phyloP scores from a whole-genome alignment of 1,140 invertebrate genomes.

The Gryon sp. region DNA sequence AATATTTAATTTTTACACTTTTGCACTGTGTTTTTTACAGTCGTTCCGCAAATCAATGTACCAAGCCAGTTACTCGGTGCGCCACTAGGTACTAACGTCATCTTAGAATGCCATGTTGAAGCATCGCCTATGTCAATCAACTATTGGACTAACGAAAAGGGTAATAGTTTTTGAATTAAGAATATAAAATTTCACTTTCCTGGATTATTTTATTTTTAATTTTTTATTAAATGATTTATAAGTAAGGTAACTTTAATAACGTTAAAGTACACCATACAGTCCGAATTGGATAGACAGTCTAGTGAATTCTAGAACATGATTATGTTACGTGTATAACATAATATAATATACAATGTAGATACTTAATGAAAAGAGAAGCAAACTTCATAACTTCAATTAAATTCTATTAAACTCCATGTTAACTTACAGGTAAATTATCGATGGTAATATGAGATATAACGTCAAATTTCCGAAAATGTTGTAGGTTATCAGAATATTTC shows the following conservation, averaged over 20 bases:
- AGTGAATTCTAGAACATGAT: too few relatives aligned
- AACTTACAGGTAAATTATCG: conserved; percentile 13
- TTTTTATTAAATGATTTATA: too few relatives aligned
- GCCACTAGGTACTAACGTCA: conserved; percentile 91
- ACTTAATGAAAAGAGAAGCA: too few relatives aligned
- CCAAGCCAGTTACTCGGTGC: conserved; percentile 93
- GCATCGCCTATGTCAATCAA: conserved; percentile 93
- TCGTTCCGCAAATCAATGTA: conserved; percentile 92
- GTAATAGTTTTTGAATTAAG: conserved; percentile 76
- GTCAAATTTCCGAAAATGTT: conserved; percentile 16
- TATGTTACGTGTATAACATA: too few relatives aligned
- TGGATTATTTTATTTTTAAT: too few relatives aligned
- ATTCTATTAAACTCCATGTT: too few relatives aligned
- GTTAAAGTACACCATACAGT: too few relatives aligned
- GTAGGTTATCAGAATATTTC: conserved; percentile 1
- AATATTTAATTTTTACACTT: not conserved
- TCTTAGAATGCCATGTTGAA: conserved; percentile 93
- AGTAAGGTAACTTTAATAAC: too few relatives aligned
- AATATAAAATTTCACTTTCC: not conserved
- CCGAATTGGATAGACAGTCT: too few relatives aligned
- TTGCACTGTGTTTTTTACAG: conserved; percentile 79
- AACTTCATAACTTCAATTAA: too few relatives aligned
- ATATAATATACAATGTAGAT: too few relatives aligned
- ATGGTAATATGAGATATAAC: conserved; percentile 18
- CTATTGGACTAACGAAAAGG: conserved; percentile 90